Evolutionary conservation across 2,888 invertebrate genomes (phyloP).

Genomic region (Leptopilina myrica): DNA sequence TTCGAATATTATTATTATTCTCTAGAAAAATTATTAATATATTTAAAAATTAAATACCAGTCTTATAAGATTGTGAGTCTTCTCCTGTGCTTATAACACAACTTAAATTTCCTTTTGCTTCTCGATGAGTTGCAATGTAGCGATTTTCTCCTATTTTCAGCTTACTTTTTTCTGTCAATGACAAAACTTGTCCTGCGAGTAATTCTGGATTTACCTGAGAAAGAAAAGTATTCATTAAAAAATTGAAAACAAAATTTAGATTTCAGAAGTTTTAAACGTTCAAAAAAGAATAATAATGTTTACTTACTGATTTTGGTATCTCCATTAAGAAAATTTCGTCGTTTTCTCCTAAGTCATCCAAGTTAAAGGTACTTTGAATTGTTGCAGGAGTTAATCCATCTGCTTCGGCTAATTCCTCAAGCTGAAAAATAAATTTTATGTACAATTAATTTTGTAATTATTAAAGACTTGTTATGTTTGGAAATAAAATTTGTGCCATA

Average conservation of each 20-base stretch:
- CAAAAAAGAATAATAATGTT: neutral
- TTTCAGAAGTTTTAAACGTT: too few relatives aligned
- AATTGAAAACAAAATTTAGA: too few relatives aligned
- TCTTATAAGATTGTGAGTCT: conserved; percentile 19
- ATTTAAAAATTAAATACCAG: conserved; percentile 39
- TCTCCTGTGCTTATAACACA: conserved; percentile 52
- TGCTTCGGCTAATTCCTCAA: conserved; percentile 48
- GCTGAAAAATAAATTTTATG: conserved; percentile 42
- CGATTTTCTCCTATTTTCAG: conserved; percentile 53
- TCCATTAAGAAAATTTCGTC: conserved; percentile 58
- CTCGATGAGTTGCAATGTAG: conserved; percentile 52
- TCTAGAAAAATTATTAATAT: neutral
- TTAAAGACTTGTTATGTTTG: neutral
- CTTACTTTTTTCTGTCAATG: conserved; percentile 54
- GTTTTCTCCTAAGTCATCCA: conserved; percentile 49
- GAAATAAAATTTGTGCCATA: neutral
- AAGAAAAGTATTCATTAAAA: neutral
- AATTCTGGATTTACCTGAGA: conserved; percentile 52
- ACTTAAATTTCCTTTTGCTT: conserved; percentile 49
- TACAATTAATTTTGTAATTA: neutral
- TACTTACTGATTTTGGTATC: conserved; percentile 54
- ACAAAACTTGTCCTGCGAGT: conserved; percentile 53
- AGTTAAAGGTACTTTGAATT: conserved; percentile 45
- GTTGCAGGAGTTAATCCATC: conserved; percentile 42
- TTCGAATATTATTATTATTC: too few relatives aligned